Evolutionary conservation across 2,888 invertebrate species (phyloP).

Genomic region (Aporophyla lueneburgensis): DNA sequence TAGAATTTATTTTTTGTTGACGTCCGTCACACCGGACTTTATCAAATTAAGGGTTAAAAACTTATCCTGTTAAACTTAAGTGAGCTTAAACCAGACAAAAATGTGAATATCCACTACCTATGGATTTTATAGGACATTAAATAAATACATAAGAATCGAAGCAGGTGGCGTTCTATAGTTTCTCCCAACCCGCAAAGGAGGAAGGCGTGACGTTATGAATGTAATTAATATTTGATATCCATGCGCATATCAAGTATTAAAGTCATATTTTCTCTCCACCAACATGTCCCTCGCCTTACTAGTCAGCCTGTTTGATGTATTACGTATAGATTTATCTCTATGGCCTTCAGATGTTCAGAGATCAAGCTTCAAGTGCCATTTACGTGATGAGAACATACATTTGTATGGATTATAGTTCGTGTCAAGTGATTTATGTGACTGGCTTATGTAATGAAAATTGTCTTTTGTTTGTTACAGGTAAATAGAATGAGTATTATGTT

Average conservation of each 20-base stretch:
- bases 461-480: slow-evolving; percentile 47
- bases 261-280: not conserved
- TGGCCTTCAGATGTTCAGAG: slow-evolving; percentile 51
- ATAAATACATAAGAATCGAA: no score
- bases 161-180: no score
- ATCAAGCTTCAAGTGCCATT: slow-evolving; percentile 37
- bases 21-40: no score
- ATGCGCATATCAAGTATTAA: not conserved
- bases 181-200: no score
- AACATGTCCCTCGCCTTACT: not conserved
- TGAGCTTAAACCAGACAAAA: no score
- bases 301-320: not conserved
- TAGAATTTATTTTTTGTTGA: no score
- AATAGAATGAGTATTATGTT: not conserved
- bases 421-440: slow-evolving; percentile 17
- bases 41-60: no score
- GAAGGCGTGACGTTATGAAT: no score
- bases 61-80: no score
- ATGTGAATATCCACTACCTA: no score
- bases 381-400: slow-evolving; percentile 14
- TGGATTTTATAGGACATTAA: no score
- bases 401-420: slow-evolving; percentile 32
- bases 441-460: slow-evolving; percentile 5
- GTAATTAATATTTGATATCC: no score
- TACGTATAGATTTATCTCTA: slow-evolving; percentile 30